Percentiles rank a stretch among this genome's conserved stretches.
Conservation (phyloP, 2,113 vertebrate species). For the Cyprinodon tularosa region DNA sequence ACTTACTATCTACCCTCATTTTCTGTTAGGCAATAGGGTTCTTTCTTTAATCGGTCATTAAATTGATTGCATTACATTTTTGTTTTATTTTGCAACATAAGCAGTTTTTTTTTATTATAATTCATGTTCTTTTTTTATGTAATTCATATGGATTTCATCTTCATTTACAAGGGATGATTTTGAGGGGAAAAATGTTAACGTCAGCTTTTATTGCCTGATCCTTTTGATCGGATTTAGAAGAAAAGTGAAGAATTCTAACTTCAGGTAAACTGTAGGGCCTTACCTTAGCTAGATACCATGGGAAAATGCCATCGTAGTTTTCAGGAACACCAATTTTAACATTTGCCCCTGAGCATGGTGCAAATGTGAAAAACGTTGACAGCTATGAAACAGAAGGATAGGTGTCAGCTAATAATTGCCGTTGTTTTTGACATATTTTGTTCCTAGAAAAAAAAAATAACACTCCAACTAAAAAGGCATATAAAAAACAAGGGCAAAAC, state of each 20-base stretch:
- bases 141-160: neutral
- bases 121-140: neutral
- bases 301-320: conserved; percentile 82
- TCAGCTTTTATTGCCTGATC: neutral
- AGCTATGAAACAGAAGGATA: conserved; percentile 52
- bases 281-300: conserved; percentile 85
- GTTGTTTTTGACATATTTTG: neutral
- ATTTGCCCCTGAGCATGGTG: conserved; percentile 63
- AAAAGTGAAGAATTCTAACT: neutral
- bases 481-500: neutral
- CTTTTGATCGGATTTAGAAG: neutral
- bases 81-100: neutral
- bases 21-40: neutral
- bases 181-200: neutral
- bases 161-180: neutral
- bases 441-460: neutral
- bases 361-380: conserved; percentile 44
- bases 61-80: neutral
- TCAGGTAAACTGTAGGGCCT: conserved; percentile 28
- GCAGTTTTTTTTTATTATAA: neutral
- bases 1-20: neutral
- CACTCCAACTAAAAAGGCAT: neutral
- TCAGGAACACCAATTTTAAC: conserved; percentile 83
- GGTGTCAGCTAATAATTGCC: neutral
- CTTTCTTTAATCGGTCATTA: neutral